phyloP scores from a whole-genome alignment of 2,797 vertebrate species.

The Huso huso region DNA sequence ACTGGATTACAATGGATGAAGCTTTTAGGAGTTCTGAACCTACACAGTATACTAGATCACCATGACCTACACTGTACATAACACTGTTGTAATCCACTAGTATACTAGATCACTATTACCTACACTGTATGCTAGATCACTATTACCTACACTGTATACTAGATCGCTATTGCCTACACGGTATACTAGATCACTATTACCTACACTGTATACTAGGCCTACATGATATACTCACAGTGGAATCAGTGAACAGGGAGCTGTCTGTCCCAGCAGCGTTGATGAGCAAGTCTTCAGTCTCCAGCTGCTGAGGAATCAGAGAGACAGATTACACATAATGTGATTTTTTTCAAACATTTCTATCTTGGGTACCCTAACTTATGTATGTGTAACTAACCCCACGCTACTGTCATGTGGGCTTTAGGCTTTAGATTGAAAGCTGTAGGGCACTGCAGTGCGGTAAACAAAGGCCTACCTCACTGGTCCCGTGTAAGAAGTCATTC shows the following conservation, averaged over 20 bases:
- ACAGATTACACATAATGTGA: too few relatives aligned
- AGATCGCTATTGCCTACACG: neutral
- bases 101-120: neutral
- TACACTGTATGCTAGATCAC: neutral
- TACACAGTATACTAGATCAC: too few relatives aligned
- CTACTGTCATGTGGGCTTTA: neutral
- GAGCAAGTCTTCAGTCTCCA: conserved; percentile 70
- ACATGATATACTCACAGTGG: conserved; percentile 56
- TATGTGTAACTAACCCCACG: too few relatives aligned
- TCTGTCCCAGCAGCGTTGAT: conserved; percentile 67
- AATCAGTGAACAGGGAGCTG: conserved; percentile 62
- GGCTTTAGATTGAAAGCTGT: neutral
- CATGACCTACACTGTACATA: too few relatives aligned
- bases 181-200: neutral
- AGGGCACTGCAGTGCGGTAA: neutral
- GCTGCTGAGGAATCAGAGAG: conserved; percentile 43
- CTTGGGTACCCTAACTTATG: too few relatives aligned
- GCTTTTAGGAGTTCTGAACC: too few relatives aligned
- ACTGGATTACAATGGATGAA: too few relatives aligned
- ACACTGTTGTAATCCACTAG: too few relatives aligned
- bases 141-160: neutral
- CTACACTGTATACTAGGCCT: neutral
- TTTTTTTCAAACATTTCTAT: too few relatives aligned
- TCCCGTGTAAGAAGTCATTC: conserved; percentile 75
- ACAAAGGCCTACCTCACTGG: conserved; percentile 57